Conservation (phyloP, 2,797 vertebrate genomes). For the Cheirogaleus major region DNA sequence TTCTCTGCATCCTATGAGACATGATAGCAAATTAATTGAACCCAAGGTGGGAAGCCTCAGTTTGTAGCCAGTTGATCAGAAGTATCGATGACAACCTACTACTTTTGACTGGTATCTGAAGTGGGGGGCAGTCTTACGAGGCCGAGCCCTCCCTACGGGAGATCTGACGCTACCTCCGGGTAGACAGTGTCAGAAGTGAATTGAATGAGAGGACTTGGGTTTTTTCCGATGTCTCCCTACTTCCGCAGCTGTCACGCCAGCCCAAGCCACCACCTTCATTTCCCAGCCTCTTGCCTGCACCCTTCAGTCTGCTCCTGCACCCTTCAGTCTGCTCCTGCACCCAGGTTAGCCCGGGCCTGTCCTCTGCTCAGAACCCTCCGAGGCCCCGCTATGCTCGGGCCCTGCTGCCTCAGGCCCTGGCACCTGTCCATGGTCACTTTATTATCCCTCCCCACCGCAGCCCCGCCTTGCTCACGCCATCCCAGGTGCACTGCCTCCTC, state of each 20-base stretch:
- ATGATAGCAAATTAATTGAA: background rate
- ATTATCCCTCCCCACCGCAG: too few relatives aligned
- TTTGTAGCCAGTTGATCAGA: background rate
- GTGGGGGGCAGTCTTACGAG: too few relatives aligned
- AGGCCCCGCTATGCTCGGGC: accelerated
- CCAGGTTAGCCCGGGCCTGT: accelerated
- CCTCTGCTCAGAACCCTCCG: background rate
- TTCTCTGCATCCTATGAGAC: background rate
- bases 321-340: background rate
- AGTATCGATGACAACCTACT: background rate
- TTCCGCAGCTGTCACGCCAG: accelerated
- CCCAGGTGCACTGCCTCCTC: background rate
- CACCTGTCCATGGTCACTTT: background rate
- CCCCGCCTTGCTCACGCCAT: accelerated
- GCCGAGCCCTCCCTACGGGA: background rate
- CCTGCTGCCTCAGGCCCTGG: too few relatives aligned
- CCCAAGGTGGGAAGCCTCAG: background rate
- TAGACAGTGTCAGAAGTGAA: background rate
- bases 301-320: background rate
- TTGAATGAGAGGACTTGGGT: background rate
- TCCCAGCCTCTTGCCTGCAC: background rate
- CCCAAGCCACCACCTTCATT: background rate
- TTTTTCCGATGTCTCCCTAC: background rate
- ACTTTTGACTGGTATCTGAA: background rate
- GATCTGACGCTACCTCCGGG: background rate